These are phyloP conservation scores for Zelleria hepariella DNA, from an alignment of 2,888 invertebrate genomes.

Conservation along the genomic window DNA sequence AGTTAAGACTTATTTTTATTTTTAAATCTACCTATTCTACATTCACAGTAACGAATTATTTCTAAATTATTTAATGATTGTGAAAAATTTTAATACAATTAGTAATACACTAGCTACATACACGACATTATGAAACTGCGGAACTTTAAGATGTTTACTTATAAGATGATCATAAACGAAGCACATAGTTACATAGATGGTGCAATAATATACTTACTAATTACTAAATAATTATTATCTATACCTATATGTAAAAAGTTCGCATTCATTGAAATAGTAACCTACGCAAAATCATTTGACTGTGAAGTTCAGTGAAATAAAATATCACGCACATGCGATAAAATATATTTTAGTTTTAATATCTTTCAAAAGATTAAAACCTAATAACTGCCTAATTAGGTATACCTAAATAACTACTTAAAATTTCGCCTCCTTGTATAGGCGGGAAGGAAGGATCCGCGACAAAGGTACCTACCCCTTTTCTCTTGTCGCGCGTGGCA, in stretches of 20 bases:
- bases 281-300: conserved; percentile 39
- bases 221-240: conserved; percentile 13
- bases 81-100: not conserved
- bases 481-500: too few species aligned
- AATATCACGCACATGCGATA: conserved; percentile 68
- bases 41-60: not conserved
- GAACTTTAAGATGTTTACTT: not conserved
- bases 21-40: not conserved
- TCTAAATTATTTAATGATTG: not conserved
- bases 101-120: not conserved
- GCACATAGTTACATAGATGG: conserved; percentile 61
- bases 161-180: conserved; percentile 42
- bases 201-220: conserved; percentile 2
- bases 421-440: too few species aligned
- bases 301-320: conserved; percentile 57
- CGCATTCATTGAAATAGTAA: conserved; percentile 40
- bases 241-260: not conserved
- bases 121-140: not conserved
- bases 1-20: not conserved
- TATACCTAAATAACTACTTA: too few species aligned
- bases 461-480: too few species aligned
- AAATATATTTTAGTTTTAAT: conserved; percentile 34
- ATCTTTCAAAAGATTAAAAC: too few species aligned
- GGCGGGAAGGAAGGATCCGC: too few species aligned
- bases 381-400: too few species aligned